A percentile compares a stretch with the other conserved stretches of the same genome.
Conservation (phyloP, 2,888 invertebrate genomes). For the Prosapia bicincta region DNA sequence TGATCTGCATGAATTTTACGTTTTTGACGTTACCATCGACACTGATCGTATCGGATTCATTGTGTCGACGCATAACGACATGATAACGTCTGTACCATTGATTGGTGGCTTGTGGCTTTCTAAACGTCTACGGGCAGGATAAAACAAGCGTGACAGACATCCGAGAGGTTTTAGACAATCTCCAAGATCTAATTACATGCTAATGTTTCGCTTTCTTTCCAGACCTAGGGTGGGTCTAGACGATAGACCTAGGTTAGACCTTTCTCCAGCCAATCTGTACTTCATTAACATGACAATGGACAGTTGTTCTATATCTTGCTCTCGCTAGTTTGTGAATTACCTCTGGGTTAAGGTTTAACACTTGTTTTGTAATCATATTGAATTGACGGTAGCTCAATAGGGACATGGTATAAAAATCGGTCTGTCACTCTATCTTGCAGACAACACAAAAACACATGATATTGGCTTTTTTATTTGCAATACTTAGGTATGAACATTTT, state of each 20-base stretch:
- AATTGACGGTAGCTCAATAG: too few species aligned
- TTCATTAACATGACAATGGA: background rate
- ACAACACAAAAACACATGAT: too few species aligned
- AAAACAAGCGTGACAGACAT: background rate
- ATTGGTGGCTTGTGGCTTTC: background rate
- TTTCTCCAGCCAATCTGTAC: background rate
- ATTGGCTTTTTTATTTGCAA: too few species aligned
- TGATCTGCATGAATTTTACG: too few species aligned
- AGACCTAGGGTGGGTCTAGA: background rate
- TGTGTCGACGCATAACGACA: background rate
- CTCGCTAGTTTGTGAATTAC: background rate
- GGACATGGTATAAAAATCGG: too few species aligned
- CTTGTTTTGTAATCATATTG: background rate
- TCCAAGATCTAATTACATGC: background rate
- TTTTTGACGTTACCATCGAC: too few species aligned
- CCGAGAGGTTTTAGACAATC: background rate
- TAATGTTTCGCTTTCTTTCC: background rate
- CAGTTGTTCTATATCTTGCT: background rate
- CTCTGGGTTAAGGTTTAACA: background rate
- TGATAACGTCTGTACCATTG: background rate
- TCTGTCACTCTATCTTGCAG: too few species aligned
- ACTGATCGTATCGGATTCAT: background rate
- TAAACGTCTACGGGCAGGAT: background rate
- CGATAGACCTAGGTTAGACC: background rate
- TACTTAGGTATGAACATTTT: too few species aligned